phyloP scores from a whole-genome alignment of 2,113 vertebrate species.

The Chelonoidis abingdonii region DNA sequence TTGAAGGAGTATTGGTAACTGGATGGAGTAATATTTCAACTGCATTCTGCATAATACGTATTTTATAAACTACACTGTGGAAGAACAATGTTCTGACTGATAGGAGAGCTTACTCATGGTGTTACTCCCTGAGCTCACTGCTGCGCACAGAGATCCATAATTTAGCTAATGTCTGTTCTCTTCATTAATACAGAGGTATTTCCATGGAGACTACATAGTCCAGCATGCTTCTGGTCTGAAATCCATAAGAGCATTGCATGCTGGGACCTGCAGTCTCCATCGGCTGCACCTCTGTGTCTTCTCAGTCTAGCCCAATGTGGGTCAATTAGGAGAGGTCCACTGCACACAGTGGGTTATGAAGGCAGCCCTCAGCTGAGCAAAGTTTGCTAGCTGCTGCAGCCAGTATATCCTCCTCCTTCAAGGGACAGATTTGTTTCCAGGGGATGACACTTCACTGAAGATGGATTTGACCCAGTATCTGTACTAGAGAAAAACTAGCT shows the following conservation, averaged over 20 bases:
- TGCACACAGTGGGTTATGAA: neutral
- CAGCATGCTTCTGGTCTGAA: neutral
- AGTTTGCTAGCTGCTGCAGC: neutral
- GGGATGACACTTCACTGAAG: neutral
- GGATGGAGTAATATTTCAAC: neutral
- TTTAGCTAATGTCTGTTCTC: neutral
- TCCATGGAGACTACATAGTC: neutral
- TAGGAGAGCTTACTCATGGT: no score
- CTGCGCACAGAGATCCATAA: neutral
- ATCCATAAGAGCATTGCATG: neutral
- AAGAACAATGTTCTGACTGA: no score
- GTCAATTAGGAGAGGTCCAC: neutral
- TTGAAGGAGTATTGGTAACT: neutral
- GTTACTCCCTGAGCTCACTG: neutral
- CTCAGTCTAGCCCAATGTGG: neutral
- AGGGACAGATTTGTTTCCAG: neutral
- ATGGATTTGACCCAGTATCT: neutral
- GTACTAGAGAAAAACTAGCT: neutral
- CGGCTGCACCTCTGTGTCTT: neutral
- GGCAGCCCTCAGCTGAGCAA: neutral
- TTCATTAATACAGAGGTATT: neutral
- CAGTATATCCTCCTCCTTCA: neutral
- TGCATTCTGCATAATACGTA: neutral
- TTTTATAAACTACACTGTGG: neutral
- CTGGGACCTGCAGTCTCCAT: neutral